Percentiles rank a stretch among this genome's conserved stretches.
Conservation (phyloP, 2,888 invertebrate genomes). For the Drosophila mayaguana region DNA sequence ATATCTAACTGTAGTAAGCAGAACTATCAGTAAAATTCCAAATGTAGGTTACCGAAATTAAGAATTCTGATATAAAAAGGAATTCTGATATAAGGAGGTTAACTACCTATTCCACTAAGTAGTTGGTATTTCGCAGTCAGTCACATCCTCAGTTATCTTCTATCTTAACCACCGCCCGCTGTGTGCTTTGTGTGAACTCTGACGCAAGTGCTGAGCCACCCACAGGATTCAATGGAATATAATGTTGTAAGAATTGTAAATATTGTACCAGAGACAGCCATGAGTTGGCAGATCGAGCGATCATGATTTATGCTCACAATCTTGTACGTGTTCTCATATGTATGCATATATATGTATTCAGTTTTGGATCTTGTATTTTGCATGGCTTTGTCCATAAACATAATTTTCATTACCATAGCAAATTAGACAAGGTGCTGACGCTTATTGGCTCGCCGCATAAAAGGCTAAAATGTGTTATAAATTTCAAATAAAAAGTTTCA, state of each 20-base stretch:
- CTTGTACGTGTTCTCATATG: constrained; percentile 20
- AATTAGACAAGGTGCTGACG: constrained; percentile 83
- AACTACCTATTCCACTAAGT: no score
- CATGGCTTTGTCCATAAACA: constrained; percentile 62
- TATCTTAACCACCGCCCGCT: constrained; percentile 54
- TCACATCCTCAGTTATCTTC: constrained; percentile 7
- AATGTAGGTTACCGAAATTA: no score
- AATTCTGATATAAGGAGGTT: no score
- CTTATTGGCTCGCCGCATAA: constrained; percentile 64
- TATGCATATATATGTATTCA: neutral
- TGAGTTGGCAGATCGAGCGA: constrained; percentile 59
- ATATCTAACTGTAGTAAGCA: no score
- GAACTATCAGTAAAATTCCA: no score
- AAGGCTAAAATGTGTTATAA: constrained; percentile 58
- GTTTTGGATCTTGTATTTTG: constrained; percentile 43
- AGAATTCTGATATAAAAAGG: no score
- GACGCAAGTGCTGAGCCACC: constrained; percentile 69
- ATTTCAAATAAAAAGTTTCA: constrained; percentile 35
- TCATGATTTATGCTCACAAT: constrained; percentile 68
- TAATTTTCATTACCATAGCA: constrained; percentile 80
- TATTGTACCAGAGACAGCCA: constrained; percentile 42
- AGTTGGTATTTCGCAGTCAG: neutral
- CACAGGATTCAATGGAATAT: constrained; percentile 63
- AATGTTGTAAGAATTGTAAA: constrained; percentile 45
- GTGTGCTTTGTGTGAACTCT: constrained; percentile 62